Percentiles rank a stretch among this genome's conserved stretches.
Conservation (phyloP, 1,140 invertebrate genomes). For the Venustaconcha ellipsiformis region DNA sequence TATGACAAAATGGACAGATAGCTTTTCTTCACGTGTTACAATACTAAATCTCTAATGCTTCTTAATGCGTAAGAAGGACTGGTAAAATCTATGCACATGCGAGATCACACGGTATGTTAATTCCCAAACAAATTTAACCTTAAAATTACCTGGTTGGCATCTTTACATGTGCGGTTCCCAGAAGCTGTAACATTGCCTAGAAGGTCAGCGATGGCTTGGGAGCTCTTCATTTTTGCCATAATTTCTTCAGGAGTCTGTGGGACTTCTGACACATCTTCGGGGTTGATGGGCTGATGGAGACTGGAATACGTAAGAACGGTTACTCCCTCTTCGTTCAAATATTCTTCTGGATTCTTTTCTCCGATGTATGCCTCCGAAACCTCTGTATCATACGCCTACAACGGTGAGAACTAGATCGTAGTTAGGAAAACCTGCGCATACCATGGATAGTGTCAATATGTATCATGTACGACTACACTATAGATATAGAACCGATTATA, state of each 20-base stretch:
- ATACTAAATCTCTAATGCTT: no score
- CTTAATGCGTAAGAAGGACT: no score
- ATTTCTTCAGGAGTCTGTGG: constrained; percentile 29
- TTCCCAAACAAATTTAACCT: no score
- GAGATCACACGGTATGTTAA: no score
- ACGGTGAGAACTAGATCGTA: no score
- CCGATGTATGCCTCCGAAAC: constrained; percentile 1
- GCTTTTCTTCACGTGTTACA: no score
- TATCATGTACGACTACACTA: no score
- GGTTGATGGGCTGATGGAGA: constrained; percentile 19
- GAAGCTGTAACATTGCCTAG: not conserved
- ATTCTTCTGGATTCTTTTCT: constrained; percentile 7
- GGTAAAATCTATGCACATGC: no score
- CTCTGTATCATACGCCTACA: constrained; percentile 18
- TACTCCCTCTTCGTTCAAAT: not conserved
- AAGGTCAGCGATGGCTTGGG: constrained; percentile 1
- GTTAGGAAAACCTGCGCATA: no score
- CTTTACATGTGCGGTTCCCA: constrained; percentile 16
- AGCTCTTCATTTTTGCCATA: constrained; percentile 26
- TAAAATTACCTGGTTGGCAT: constrained; percentile 22
- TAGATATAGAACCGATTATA: no score
- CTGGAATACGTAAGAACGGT: constrained; percentile 25
- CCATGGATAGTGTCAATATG: no score
- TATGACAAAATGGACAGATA: no score
- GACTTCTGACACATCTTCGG: constrained; percentile 31